Base-by-base conservation (phyloP, 1,140 invertebrate species). In the Drosophila insularis region DNA sequence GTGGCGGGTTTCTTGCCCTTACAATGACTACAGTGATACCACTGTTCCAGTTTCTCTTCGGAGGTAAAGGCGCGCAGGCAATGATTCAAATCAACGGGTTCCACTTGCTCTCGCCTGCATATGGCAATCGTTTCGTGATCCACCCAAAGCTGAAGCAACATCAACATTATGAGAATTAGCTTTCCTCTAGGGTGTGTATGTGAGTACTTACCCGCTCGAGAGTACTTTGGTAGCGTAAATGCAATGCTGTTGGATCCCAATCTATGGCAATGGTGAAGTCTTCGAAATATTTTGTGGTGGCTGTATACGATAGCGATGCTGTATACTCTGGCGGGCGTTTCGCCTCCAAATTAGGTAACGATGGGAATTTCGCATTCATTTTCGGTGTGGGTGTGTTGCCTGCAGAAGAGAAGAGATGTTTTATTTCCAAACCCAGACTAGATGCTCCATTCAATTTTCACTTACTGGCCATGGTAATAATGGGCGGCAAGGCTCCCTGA, bases 231-330 rank as follows among this genome's bases (percentile, higher is more conserved):
- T 98, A 98, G 40, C 97, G 93, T 63, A 98, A 94, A 93, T 98
- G 97, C 73, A 98, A 92, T 59, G 97, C 97, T 13, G 97, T 97
- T 62, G 96, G 97, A 91, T 98, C 97, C 97, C 97, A 98, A 60
- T 92, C 91, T 54, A 92, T 92, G 72, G 91, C 91, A 77, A 92
- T 92, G 17, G 90, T 90, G 54, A 91, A 91, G 76, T 90, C 78
- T 81, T 90, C 89, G 59, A 81, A 81, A 60, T 79, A 81, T 81
- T 90, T 90, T 39, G 80, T 84, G 54, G 87, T 84, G 37, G 77
- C 73, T 14, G 80, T 81, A 63, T 76, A 74, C 11, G 90, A 80
- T 54, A 80, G 39, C 32, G 86, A 91, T 62, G 80, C 60, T 11
- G 75, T 81, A 54, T 91, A 87, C 54, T 79, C 77, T 13, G 86